Base-by-base conservation (phyloP, 1,140 invertebrate species). In the Holotrichia oblita region DNA sequence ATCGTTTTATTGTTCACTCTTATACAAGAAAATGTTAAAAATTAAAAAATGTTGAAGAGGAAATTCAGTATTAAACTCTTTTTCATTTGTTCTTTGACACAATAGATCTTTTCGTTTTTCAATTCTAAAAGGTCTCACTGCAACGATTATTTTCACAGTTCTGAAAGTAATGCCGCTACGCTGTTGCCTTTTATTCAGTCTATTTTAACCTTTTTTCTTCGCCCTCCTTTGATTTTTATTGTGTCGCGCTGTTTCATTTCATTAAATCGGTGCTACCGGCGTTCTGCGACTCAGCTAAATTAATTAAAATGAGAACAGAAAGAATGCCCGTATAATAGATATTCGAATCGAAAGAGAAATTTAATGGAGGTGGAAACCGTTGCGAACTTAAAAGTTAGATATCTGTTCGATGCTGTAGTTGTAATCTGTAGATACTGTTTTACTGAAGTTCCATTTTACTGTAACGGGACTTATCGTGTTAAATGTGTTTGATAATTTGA, bases 201-300 rank as follows among this genome's bases (percentile, higher is more conserved):
- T 14, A 17, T n/a, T 17, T 55, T 48, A 14, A 14, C 2, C 10
- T n/a, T 48, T 48, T 55, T 55, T 55, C 17, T n/a, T 55, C 48
- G 48, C 14, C n/a, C n/a, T 55, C 14, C 48, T 55, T 55, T 55
- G 48, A 17, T 55, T 55, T 55, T 55, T 55, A 55, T 55, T 55
- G 48, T 17, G 48, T 55, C 48, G 48, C 6, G 12, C 6, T 55
- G 48, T 55, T 55, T 55, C 48, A 17, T 55, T 55, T 55, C 48
- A 55, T 55, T 55, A 55, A 55, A 17, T 55, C 48, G 48, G 14
- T 6, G 48, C 48, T 14, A 55, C 14, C 48, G 48, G 48, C 48
- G n/a, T n/a, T 55, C 17, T 55, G 48, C 48, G 12, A 55, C n/a
- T 55, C 14, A 55, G 6, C 17, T 55, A 55, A 55, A 55, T 55